Percentiles rank a stretch among this genome's conserved stretches.
Conservation (phyloP, 30 jellyfish, hydroid and myxozoan species). For the Rhopilema esculentum region DNA sequence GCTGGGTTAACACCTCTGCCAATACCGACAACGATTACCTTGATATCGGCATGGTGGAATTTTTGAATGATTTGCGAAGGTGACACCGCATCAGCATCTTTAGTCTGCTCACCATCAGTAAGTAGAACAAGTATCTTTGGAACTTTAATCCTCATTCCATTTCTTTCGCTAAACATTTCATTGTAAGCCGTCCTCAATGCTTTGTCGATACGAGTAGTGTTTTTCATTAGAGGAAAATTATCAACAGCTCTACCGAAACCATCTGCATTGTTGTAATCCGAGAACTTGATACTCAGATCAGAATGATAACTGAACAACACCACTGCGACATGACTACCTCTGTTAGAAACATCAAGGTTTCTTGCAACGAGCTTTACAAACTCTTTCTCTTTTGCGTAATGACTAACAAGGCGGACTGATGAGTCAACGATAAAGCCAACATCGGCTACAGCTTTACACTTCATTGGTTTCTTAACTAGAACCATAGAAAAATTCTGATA, state of each 20-base stretch:
- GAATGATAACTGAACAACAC: slow-evolving; percentile 20
- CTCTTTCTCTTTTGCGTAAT: slow-evolving; percentile 63
- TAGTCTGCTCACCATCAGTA: slow-evolving; percentile 51
- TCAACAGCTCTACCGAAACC: slow-evolving; percentile 54
- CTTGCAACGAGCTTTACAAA: slow-evolving; percentile 63
- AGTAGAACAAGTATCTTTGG: slow-evolving; percentile 53
- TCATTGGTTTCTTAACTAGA: slow-evolving; percentile 13
- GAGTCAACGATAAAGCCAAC: slow-evolving; percentile 73
- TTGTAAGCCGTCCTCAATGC: slow-evolving; percentile 40
- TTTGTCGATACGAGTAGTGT: slow-evolving; percentile 37
- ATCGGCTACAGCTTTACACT: slow-evolving; percentile 66
- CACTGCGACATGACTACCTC: slow-evolving; percentile 38
- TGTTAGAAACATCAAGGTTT: slow-evolving; percentile 23
- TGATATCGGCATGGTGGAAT: slow-evolving; percentile 65
- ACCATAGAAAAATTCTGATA: too few relatives aligned
- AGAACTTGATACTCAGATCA: slow-evolving; percentile 31
- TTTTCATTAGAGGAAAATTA: slow-evolving; percentile 8
- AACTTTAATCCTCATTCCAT: slow-evolving; percentile 58
- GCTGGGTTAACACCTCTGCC: slow-evolving; percentile 56
- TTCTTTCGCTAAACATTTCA: slow-evolving; percentile 41
- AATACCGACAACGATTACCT: slow-evolving; percentile 63
- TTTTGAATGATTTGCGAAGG: slow-evolving; percentile 32
- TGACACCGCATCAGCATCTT: slow-evolving; percentile 23
- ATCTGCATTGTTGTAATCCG: slow-evolving; percentile 9
- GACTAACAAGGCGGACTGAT: slow-evolving; percentile 68